Conservation (phyloP, 2,113 vertebrate species). For the Hyperopisus bebe region DNA sequence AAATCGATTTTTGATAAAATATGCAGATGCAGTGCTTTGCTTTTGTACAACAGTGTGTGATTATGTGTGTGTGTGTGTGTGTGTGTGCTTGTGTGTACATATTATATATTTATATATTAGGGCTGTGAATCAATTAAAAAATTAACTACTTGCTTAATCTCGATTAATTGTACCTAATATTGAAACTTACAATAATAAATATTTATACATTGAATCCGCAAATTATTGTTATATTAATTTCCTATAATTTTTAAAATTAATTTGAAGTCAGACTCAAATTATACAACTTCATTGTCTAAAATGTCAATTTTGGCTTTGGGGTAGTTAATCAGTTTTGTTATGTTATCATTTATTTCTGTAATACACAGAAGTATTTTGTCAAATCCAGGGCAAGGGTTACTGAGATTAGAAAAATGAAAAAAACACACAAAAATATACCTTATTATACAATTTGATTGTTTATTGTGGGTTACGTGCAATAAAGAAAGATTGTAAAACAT, state of each 20-base stretch:
- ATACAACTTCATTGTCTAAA: not conserved
- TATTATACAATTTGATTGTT: not conserved
- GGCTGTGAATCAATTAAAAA: not conserved
- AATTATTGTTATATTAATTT: not conserved
- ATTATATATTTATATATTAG: not conserved
- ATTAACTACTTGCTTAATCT: not conserved
- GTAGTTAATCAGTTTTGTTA: not conserved
- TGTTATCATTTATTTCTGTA: not conserved
- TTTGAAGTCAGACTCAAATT: not conserved
- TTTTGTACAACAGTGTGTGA: not conserved
- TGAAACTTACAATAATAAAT: not conserved
- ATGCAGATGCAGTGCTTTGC: not conserved
- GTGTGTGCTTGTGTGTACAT: not conserved
- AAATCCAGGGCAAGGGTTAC: not conserved
- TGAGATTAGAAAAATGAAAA: not conserved
- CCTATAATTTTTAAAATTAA: not conserved
- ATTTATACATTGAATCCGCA: constrained; percentile 31
- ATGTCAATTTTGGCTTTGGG: not conserved
- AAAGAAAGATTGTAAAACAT: not conserved
- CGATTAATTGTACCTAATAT: not conserved
- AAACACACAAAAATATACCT: not conserved
- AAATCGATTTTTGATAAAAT: not conserved
- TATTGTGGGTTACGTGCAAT: not conserved
- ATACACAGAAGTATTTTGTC: not conserved
- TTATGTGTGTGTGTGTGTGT: not conserved